phyloP scores from a whole-genome alignment of 2,113 vertebrate species.

The Lethenteron reissneri region DNA sequence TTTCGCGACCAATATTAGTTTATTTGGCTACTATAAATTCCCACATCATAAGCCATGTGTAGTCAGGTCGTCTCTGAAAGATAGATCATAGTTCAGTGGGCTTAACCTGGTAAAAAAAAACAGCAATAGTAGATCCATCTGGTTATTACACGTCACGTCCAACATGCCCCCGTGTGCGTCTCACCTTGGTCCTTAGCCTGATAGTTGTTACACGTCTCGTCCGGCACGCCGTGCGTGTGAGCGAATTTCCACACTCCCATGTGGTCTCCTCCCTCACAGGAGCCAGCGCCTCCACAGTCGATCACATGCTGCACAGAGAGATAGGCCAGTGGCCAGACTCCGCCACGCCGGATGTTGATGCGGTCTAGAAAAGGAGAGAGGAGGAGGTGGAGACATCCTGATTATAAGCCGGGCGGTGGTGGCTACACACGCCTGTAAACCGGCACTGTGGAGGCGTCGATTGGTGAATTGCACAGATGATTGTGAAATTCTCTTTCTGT shows the following conservation, averaged over 20 bases:
- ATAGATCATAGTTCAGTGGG: no score
- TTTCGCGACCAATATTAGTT: no score
- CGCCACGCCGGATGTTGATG: slow-evolving; percentile 81
- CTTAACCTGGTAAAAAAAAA: no score
- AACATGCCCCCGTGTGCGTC: not conserved
- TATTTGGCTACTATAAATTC: no score
- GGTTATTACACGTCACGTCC: no score
- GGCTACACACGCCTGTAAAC: not conserved
- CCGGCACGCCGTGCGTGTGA: slow-evolving; percentile 52
- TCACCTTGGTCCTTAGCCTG: slow-evolving; percentile 80
- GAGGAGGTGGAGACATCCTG: not conserved
- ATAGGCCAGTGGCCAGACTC: slow-evolving; percentile 59
- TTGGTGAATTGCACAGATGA: no score
- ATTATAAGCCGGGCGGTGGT: not conserved
- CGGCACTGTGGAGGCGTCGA: no score
- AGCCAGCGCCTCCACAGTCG: slow-evolving; percentile 44
- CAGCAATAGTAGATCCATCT: no score
- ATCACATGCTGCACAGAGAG: slow-evolving; percentile 80
- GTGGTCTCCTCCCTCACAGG: slow-evolving; percentile 65
- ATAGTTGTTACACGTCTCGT: slow-evolving; percentile 97
- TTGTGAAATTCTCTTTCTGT: not conserved
- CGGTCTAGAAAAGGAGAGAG: slow-evolving; percentile 34
- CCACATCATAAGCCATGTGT: no score
- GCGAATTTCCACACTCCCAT: slow-evolving; percentile 56
- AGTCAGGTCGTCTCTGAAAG: no score